phyloP scores from a whole-genome alignment of 2,888 invertebrate species.

The Chesias legatella region DNA sequence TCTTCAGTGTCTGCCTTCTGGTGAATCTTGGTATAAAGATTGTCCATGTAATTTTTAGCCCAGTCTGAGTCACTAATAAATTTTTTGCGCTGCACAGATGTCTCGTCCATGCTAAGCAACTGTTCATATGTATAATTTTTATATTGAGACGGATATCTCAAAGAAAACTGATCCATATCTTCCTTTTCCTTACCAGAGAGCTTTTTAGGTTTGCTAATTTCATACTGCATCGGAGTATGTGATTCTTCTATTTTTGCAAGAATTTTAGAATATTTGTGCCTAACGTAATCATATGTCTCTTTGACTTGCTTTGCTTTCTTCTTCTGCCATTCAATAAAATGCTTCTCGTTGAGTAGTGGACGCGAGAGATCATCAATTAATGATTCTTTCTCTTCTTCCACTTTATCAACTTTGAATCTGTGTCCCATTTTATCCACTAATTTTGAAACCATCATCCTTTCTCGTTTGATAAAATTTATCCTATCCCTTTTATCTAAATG shows the following conservation, averaged over 20 bases:
- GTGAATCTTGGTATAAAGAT: constrained; percentile 65
- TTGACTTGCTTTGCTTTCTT: constrained; percentile 68
- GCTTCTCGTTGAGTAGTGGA: constrained; percentile 66
- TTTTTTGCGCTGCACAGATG: constrained; percentile 45
- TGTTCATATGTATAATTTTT: constrained; percentile 65
- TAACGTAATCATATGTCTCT: constrained; percentile 60
- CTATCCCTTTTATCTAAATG: constrained; percentile 80
- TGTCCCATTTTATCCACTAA: constrained; percentile 61
- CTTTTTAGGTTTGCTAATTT: constrained; percentile 30
- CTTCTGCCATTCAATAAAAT: constrained; percentile 81
- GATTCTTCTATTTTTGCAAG: constrained; percentile 52
- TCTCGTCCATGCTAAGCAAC: constrained; percentile 54
- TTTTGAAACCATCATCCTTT: constrained; percentile 61
- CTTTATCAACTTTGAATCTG: constrained; percentile 57
- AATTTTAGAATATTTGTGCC: constrained; percentile 64
- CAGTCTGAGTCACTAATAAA: constrained; percentile 56
- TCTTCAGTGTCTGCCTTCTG: constrained; percentile 63
- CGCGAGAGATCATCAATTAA: constrained; percentile 63
- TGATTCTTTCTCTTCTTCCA: constrained; percentile 50
- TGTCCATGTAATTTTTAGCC: constrained; percentile 71
- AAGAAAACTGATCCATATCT: constrained; percentile 60
- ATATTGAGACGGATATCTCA: constrained; percentile 55
- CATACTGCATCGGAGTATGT: constrained; percentile 37
- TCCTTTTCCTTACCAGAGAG: constrained; percentile 40
- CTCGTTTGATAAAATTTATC: constrained; percentile 74